Base-by-base conservation (phyloP, 2,113 vertebrate genomes). In the Calypte anna region DNA sequence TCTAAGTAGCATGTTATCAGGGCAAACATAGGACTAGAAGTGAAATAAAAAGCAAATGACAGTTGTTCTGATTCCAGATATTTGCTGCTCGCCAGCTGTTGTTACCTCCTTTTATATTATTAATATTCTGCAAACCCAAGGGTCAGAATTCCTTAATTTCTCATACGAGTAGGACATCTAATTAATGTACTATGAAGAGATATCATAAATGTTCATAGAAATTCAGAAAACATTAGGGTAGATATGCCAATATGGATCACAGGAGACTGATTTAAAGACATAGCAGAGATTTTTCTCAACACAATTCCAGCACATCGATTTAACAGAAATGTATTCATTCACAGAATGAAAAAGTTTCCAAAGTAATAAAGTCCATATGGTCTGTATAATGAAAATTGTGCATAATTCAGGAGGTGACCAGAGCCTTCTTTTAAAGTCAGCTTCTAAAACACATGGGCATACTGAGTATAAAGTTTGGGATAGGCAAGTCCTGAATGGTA, bases 111-210 rank as follows among this genome's bases (percentile, higher is more conserved):
- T 75, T 80, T 76, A 62, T 66, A 20, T 72, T 81, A 43, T 85
- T 87, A 67, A 58, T 86, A 62, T 92, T 78, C 66, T 64, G 40
- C 17, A 96, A 74, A 44, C n/a, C 30, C 48, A 82, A 82, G 21
- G 58, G 48, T 94, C 43, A 92, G 18, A 92, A 46, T 83, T 82
- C 48, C 44, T 91, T 90, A 90, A 90, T 54, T 94, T 43, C 64
- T 87, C 22, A 2, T 90, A 77, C 43, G 83, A 77, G 68, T 91
- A 22, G 43, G 43, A 68, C 40, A 40, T 40, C 40, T 96, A 82
- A 97, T 58, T 94, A 93, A 69, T 58, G 30, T 38, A 84, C 90
- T 92, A 80, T 59, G 84, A 96, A 94, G 48, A 77, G 27, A 78
- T 50, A 75, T 0, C 7, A 22, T 67, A 58, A 66, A 77, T 64